A percentile compares a stretch with the other conserved stretches of the same genome.
These are phyloP conservation scores for Drepana falcataria DNA, from an alignment of 2,888 invertebrate species.

Conservation along the genomic window DNA sequence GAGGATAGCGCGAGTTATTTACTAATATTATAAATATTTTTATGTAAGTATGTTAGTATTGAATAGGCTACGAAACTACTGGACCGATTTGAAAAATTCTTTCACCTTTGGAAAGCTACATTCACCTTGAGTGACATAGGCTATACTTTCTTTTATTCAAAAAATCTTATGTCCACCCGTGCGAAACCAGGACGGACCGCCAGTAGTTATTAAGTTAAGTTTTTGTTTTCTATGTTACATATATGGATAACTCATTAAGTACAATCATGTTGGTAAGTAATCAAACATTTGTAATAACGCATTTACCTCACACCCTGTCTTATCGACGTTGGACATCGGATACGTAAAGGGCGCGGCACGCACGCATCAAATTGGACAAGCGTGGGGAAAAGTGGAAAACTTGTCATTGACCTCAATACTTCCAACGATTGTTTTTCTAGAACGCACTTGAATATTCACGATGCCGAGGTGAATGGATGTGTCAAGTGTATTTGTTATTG, in stretches of 20 bases:
- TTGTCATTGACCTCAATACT: background rate
- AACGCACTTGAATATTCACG: background rate
- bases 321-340: conserved; percentile 35
- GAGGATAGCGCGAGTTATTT: too few relatives aligned
- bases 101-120: too few relatives aligned
- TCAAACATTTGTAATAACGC: conserved; percentile 23
- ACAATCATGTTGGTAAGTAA: conserved; percentile 26
- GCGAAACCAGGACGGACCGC: too few relatives aligned
- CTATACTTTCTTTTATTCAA: too few relatives aligned
- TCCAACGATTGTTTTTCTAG: conserved; percentile 1
- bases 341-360: conserved; percentile 23
- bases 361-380: conserved; percentile 10
- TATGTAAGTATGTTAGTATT: too few relatives aligned
- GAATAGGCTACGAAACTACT: too few relatives aligned
- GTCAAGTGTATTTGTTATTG: background rate
- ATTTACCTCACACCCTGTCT: conserved; percentile 27
- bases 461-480: background rate
- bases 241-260: conserved; percentile 9
- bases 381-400: conserved; percentile 9
- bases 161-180: too few relatives aligned
- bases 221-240: too few relatives aligned
- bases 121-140: too few relatives aligned
- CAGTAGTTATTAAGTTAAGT: too few relatives aligned
- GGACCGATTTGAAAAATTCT: too few relatives aligned
- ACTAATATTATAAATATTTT: too few relatives aligned